phyloP scores from a whole-genome alignment of 2,113 vertebrate genomes.

The Rhabdornis inornatus region DNA sequence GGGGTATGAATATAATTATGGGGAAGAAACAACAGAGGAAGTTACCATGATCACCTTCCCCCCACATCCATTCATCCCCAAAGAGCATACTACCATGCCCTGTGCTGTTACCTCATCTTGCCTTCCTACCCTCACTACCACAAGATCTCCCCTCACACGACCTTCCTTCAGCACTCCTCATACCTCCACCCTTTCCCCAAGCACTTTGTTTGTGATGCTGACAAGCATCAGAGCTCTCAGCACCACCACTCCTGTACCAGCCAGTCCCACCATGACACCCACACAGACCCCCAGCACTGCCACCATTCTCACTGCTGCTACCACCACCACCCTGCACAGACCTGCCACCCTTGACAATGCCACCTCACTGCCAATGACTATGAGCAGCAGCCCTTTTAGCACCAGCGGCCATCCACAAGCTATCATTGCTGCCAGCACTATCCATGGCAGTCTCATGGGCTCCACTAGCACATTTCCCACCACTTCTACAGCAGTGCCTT shows the following conservation, averaged over 20 bases:
- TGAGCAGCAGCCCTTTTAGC: neutral
- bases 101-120: neutral
- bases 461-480: rapidly evolving
- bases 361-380: neutral
- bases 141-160: too few relatives aligned
- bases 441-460: neutral
- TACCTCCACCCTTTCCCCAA: neutral
- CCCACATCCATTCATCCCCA: neutral
- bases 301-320: rapidly evolving
- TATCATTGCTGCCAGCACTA: neutral
- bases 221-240: neutral
- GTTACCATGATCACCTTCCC: rapidly evolving
- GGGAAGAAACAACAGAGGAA: neutral
- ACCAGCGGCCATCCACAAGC: neutral
- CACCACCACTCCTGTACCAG: neutral
- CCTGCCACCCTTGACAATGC: neutral
- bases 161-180: neutral
- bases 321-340: rapidly evolving
- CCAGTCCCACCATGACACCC: neutral
- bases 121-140: neutral
- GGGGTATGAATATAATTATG: neutral
- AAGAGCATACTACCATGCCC: neutral
- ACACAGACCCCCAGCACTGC: neutral
- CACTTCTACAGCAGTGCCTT: neutral
- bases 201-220: neutral